A percentile compares a stretch with the other conserved stretches of the same genome.
phyloP scores from a whole-genome alignment of 2,797 vertebrate species.

The Rhinatrema bivittatum region DNA sequence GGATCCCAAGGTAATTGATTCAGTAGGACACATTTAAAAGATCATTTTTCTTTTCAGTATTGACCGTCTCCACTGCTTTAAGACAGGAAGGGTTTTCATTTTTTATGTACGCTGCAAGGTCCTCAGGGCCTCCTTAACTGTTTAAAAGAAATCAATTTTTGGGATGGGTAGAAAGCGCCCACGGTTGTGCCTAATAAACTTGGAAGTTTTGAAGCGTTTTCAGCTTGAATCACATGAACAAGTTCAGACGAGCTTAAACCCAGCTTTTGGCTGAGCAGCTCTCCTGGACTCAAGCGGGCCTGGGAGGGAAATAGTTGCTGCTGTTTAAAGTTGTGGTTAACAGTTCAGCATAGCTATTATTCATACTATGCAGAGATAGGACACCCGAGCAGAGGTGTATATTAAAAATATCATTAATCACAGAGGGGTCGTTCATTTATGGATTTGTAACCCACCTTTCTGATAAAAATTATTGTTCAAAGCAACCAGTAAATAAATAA shows the following conservation, averaged over 20 bases:
- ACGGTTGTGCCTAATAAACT: conserved; percentile 14
- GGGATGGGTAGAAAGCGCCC: conserved; percentile 20
- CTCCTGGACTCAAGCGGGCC: no score
- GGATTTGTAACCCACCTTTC: no score
- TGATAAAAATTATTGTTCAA: no score
- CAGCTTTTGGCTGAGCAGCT: conserved; percentile 5
- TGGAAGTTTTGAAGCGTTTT: conserved; percentile 7
- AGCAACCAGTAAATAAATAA: no score
- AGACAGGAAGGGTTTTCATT: conserved; percentile 47
- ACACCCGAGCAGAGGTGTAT: conserved; percentile 7
- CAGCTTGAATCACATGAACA: background rate
- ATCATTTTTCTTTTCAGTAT: conserved; percentile 49
- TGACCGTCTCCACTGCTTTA: conserved; percentile 35
- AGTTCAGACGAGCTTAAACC: background rate
- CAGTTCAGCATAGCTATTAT: background rate
- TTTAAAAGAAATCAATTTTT: conserved; percentile 53
- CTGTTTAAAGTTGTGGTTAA: conserved; percentile 22
- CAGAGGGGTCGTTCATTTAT: no score
- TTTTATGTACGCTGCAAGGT: conserved; percentile 45
- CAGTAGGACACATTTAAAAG: conserved; percentile 35
- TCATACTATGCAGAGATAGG: conserved; percentile 6
- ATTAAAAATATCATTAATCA: no score
- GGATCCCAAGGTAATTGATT: conserved; percentile 33
- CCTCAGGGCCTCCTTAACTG: conserved; percentile 30
- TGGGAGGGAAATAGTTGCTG: background rate